A percentile compares a stretch with the other conserved stretches of the same genome.
These are phyloP conservation scores for Neosilurus hyrtlii DNA, from an alignment of 2,797 vertebrate genomes.

Conservation along the genomic window DNA sequence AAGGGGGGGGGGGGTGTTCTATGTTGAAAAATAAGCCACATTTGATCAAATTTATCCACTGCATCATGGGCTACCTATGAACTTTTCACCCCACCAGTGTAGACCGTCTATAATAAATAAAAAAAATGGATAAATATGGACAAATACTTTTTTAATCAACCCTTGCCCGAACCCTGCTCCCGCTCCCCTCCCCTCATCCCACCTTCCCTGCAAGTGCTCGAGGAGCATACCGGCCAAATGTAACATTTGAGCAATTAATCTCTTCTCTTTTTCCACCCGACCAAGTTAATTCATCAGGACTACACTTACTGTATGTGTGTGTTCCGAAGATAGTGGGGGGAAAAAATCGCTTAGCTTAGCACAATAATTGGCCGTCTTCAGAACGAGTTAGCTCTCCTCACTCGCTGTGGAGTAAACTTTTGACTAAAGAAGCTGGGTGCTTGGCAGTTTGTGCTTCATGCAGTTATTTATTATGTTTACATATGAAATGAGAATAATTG, in stretches of 20 bases:
- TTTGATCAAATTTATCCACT: too few species aligned
- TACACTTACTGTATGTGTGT: constrained; percentile 32
- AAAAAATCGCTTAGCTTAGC: constrained; percentile 34
- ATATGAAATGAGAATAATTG: constrained; percentile 42
- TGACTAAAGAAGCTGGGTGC: constrained; percentile 14
- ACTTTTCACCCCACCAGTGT: not conserved
- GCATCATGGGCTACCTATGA: too few species aligned
- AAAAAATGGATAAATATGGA: constrained; percentile 36
- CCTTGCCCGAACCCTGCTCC: constrained; percentile 1
- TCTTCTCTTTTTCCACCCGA: constrained; percentile 17
- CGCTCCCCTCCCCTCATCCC: not conserved
- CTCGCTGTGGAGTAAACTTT: not conserved
- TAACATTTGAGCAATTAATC: constrained; percentile 44
- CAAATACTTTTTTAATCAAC: constrained; percentile 37
- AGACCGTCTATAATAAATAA: constrained; percentile 25
- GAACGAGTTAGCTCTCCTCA: constrained; percentile 1
- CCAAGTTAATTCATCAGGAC: constrained; percentile 40
- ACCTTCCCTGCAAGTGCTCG: not conserved
- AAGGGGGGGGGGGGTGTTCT: too few species aligned
- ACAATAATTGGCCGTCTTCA: constrained; percentile 7
- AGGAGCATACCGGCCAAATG: constrained; percentile 20
- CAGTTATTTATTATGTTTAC: constrained; percentile 45
- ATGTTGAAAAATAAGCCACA: too few species aligned
- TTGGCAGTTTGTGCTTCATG: constrained; percentile 26
- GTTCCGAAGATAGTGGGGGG: constrained; percentile 27